phyloP scores from a whole-genome alignment of 2,888 invertebrate species.

The Steromphala cineraria region DNA sequence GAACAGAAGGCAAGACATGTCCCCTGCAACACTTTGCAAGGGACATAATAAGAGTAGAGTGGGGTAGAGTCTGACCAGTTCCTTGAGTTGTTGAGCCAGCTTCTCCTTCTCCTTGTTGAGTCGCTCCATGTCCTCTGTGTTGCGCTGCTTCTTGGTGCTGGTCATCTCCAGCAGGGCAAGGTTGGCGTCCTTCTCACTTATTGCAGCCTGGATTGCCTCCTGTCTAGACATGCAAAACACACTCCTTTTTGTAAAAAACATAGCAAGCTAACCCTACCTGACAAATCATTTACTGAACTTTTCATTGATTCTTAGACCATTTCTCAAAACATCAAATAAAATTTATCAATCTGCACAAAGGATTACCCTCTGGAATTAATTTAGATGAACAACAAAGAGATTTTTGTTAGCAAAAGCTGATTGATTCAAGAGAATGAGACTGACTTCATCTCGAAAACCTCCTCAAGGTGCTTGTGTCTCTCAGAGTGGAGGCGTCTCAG shows the following conservation, averaged over 20 bases:
- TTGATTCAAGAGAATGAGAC: constrained; percentile 64
- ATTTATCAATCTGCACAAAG: no score
- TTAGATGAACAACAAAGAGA: no score
- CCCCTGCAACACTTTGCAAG: no score
- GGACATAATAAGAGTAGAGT: not conserved
- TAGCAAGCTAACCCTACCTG: no score
- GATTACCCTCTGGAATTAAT: no score
- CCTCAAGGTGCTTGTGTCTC: constrained; percentile 83
- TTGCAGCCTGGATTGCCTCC: constrained; percentile 88
- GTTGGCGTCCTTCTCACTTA: constrained; percentile 92
- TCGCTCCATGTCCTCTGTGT: constrained; percentile 79
- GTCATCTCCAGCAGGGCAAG: constrained; percentile 85
- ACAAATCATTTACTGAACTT: no score
- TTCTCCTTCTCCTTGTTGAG: constrained; percentile 83
- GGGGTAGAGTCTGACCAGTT: constrained; percentile 65
- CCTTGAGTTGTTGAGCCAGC: constrained; percentile 77
- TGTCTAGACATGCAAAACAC: constrained; percentile 78
- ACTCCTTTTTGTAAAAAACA: not conserved
- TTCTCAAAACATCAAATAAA: no score
- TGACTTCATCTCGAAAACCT: constrained; percentile 88
- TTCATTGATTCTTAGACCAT: no score
- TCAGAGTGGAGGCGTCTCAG: constrained; percentile 80
- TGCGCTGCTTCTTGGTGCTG: constrained; percentile 70
- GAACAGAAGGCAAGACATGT: no score
- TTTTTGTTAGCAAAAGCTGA: no score